Conservation (phyloP, 2,113 vertebrate genomes). For the Gopherus flavomarginatus region DNA sequence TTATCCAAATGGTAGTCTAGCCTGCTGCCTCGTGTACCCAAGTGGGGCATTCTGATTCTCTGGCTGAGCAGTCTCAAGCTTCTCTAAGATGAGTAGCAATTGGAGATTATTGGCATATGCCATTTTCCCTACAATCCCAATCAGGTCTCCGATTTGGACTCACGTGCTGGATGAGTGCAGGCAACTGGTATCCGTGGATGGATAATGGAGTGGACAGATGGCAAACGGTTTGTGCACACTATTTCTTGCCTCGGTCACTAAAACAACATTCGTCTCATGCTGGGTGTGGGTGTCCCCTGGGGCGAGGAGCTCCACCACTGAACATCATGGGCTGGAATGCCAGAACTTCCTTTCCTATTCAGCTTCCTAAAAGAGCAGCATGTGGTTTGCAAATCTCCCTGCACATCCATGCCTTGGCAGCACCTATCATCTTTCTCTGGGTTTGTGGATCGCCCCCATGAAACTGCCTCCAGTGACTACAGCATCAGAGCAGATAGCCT, state of each 20-base stretch:
- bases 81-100: background rate
- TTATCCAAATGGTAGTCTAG: too few species aligned
- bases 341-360: background rate
- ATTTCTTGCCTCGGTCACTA: too few species aligned
- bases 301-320: too few species aligned
- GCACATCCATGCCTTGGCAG: too few species aligned
- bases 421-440: background rate
- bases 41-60: too few species aligned
- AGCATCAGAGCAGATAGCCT: background rate
- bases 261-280: too few species aligned
- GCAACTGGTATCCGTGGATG: background rate
- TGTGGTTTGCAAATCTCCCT: background rate
- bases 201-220: too few species aligned
- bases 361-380: background rate
- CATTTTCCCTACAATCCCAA: background rate
- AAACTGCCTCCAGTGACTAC: background rate
- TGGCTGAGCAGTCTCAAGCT: background rate
- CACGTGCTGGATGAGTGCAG: background rate
- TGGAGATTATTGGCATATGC: background rate
- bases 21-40: too few species aligned
- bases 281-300: too few species aligned
- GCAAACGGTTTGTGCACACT: too few species aligned
- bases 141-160: background rate
- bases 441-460: background rate
- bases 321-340: background rate